Base-by-base conservation (phyloP, 2,113 vertebrate genomes). In the Phalacrocorax pelagicus region DNA sequence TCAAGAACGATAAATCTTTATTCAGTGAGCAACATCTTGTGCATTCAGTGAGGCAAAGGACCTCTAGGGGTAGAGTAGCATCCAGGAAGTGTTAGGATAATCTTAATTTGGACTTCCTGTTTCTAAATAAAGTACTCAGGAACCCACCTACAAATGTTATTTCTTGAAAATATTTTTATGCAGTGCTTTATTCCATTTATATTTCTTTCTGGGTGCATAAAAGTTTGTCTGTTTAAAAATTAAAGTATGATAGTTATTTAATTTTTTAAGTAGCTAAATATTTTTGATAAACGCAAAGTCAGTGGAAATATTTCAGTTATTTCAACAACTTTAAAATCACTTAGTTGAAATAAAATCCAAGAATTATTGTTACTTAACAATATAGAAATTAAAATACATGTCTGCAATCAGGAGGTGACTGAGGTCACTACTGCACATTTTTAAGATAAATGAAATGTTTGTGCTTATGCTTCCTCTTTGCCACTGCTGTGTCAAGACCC, bases 31-130 rank as follows among this genome's bases (percentile, higher is more conserved):
- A 73, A 7, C 3, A 3, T 52, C 22, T 16, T 80, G 38, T 36
- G 9, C 12, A 4, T 74, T 90, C 29, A 71, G 17, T 55, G 61
- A 88, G 10, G 32, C 30, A 73, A 11, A 67, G 44, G 44, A 51
- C 34, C 23, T 0, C 0, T 29, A 21, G 36, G 24, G 16, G 18
- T 73, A 65, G 88, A 83, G 67, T 62, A 5, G 40, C 4, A 27
- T 87, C 23, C 13, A 51, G n/a, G 30, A 87, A 89, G 34, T 38
- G 4, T 21, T 90, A 78, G 14, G 6, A 15, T 90, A 62, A 58
- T 40, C 8, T 70, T 81, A 51, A 55, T 74, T 52, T 63, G 20
- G 20, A 62, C 18, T 91, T 77, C 13, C 2, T 57, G 1, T 67
- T 87, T 94, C 9, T 29, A 40, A 32, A 24, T 71, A 32, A n/a